phyloP scores from a whole-genome alignment of 2,113 vertebrate genomes.

The Amblyopsis rosae region DNA sequence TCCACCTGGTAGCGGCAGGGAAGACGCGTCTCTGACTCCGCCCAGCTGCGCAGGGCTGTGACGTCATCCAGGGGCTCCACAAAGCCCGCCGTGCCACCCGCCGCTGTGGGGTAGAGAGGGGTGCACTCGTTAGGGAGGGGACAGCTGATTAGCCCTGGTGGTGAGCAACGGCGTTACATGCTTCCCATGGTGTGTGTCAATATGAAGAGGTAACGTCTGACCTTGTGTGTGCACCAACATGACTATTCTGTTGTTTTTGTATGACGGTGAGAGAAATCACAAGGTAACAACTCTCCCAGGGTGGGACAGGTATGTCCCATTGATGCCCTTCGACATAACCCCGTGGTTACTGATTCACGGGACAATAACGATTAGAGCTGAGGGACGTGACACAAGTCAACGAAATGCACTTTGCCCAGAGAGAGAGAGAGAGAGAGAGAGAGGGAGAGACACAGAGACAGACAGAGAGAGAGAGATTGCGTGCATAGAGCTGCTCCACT shows the following conservation, averaged over 20 bases:
- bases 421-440: neutral
- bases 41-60: constrained; percentile 35
- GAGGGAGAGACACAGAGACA: neutral
- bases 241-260: constrained; percentile 17
- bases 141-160: no score
- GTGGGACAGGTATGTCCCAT: neutral
- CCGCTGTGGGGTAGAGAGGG: constrained; percentile 19
- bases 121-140: neutral
- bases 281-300: no score
- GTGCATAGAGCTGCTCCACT: constrained; percentile 44
- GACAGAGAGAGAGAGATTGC: neutral
- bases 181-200: neutral
- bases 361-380: constrained; percentile 52
- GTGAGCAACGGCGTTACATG: no score
- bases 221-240: neutral
- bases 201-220: neutral
- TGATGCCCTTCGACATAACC: constrained; percentile 49
- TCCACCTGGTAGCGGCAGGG: constrained; percentile 64
- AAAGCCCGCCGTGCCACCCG: constrained; percentile 38
- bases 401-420: neutral
- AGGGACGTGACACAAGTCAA: neutral
- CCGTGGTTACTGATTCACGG: constrained; percentile 56
- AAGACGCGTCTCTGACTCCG: constrained; percentile 60
- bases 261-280: constrained; percentile 16
- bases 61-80: constrained; percentile 53